These are phyloP conservation scores for Ptiloglossa arizonensis DNA, from an alignment of 1,140 invertebrate species.

Conservation along the genomic window DNA sequence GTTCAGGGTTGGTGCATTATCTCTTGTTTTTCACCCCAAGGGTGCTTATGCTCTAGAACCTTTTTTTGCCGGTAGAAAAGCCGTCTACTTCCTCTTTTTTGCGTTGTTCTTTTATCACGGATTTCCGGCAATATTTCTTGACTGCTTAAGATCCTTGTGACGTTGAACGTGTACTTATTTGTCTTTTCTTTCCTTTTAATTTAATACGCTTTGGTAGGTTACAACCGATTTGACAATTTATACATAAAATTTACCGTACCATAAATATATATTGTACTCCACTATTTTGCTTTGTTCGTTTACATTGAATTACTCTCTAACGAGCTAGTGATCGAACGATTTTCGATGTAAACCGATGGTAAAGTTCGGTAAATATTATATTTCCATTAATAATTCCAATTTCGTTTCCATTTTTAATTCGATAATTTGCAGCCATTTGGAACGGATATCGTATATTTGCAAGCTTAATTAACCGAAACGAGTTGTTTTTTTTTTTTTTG, in stretches of 20 bases:
- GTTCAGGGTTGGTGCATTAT: constrained; percentile 28
- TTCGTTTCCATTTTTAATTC: neutral
- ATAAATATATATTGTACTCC: no score
- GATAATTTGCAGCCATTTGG: no score
- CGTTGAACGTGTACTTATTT: neutral
- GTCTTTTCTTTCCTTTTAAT: no score
- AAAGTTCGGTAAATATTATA: neutral
- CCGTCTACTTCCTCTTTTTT: neutral
- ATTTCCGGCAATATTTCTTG: constrained; percentile 21
- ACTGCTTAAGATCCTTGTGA: constrained; percentile 2
- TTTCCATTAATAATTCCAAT: neutral
- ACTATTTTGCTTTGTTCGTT: neutral
- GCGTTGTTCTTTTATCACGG: neutral
- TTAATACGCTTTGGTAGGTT: no score
- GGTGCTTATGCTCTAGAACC: neutral
- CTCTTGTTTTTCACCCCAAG: constrained; percentile 18
- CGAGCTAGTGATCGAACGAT: neutral
- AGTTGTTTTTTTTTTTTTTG: no score
- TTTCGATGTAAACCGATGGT: neutral
- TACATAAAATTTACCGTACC: no score
- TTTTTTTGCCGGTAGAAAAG: neutral
- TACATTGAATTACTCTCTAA: neutral
- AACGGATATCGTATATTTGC: neutral
- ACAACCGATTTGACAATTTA: no score
- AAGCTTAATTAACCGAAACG: no score